A percentile compares a stretch with the other conserved stretches of the same genome.
These are phyloP conservation scores for Chelon labrosus DNA, from an alignment of 2,797 vertebrate species.

Conservation along the genomic window DNA sequence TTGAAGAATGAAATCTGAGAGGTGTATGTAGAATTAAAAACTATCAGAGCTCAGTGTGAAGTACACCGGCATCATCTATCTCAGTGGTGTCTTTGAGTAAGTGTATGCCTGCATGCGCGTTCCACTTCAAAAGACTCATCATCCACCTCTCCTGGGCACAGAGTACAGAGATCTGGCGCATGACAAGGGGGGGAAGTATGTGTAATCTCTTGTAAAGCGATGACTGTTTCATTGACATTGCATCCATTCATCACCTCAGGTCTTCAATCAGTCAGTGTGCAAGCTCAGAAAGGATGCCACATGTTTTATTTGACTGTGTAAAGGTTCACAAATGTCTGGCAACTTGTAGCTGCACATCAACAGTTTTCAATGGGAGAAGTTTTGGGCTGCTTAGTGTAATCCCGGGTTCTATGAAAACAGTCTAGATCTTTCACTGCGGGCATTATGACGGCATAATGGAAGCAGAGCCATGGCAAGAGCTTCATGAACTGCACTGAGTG, in stretches of 20 bases:
- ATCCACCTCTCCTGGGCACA: constrained; percentile 26
- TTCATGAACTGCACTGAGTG: too few species aligned
- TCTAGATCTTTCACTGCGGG: neutral
- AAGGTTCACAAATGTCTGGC: constrained; percentile 3
- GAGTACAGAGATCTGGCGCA: constrained; percentile 20
- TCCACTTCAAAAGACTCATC: constrained; percentile 49
- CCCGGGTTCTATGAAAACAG: constrained; percentile 16
- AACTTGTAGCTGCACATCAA: constrained; percentile 28
- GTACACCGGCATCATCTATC: neutral
- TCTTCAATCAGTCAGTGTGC: constrained; percentile 30
- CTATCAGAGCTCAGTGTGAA: neutral
- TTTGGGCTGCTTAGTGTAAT: constrained; percentile 18
- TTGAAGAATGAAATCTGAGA: constrained; percentile 25
- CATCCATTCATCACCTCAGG: constrained; percentile 38
- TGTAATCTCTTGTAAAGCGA: constrained; percentile 45
- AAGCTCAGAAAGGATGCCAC: constrained; percentile 9
- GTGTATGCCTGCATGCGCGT: constrained; percentile 5
- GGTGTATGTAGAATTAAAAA: neutral
- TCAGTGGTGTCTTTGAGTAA: constrained; percentile 16
- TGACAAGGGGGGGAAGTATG: constrained; percentile 47
- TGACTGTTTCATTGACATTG: constrained; percentile 23
- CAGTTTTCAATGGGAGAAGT: constrained; percentile 3
- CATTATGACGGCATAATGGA: neutral
- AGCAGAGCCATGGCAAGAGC: neutral
- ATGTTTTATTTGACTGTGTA: constrained; percentile 14